Evolutionary conservation across 2,888 invertebrate genomes (phyloP).

Genomic region (Cephus sareptanus): DNA sequence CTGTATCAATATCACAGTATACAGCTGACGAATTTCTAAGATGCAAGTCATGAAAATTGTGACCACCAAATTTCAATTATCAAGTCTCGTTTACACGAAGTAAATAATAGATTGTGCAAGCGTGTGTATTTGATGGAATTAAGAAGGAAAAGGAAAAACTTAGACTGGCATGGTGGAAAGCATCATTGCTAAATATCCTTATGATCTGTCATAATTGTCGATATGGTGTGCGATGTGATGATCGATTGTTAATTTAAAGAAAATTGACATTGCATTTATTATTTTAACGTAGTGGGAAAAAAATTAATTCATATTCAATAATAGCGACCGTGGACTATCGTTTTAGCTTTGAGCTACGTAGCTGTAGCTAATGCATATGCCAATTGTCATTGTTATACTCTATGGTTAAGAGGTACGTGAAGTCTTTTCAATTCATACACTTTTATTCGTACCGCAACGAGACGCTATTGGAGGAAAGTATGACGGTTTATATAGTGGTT

Average conservation of each 20-base stretch:
- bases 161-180: not conserved
- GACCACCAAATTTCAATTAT: not conserved
- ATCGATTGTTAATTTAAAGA: not conserved
- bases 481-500: conserved; percentile 19
- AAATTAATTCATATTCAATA: not conserved
- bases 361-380: conserved; percentile 40
- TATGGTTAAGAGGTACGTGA: not conserved
- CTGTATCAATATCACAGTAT: not conserved
- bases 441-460: conserved; percentile 17
- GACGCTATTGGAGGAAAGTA: conserved; percentile 15
- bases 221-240: not conserved
- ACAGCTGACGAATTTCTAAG: not conserved
- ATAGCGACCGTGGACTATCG: conserved; percentile 32
- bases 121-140: not conserved
- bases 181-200: not conserved
- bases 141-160: not conserved
- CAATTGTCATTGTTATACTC: conserved; percentile 16
- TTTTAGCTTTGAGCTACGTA: conserved; percentile 49
- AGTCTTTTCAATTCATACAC: conserved; percentile 13
- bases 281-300: conserved; percentile 10
- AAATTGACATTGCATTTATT: conserved; percentile 8
- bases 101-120: not conserved
- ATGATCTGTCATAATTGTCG: not conserved
- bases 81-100: not conserved
- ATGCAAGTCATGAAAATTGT: not conserved